Evolutionary conservation across 2,113 vertebrate genomes (phyloP).

Genomic region (Petromus typicus): DNA sequence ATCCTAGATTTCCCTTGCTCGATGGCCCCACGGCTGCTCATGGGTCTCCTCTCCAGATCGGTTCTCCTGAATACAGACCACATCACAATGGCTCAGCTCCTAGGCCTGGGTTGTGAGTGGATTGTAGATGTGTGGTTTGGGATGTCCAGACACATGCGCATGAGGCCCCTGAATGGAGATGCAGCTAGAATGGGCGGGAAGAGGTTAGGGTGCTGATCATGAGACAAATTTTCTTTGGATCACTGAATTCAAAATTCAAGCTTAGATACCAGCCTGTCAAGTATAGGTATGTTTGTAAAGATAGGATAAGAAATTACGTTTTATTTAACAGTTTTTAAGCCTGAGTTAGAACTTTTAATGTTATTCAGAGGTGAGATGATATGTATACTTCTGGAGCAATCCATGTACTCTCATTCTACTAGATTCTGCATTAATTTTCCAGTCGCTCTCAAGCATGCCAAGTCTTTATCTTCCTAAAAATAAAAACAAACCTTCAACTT

Average conservation of each 20-base stretch:
- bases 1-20: background rate
- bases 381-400: no score
- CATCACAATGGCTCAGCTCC: background rate
- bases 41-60: background rate
- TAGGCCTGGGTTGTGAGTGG: background rate
- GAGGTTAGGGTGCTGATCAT: accelerated
- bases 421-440: background rate
- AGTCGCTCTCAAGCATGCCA: background rate
- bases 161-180: background rate
- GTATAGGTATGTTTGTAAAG: background rate
- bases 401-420: background rate
- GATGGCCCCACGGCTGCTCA: background rate
- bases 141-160: background rate
- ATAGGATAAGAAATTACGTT: background rate
- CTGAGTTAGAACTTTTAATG: background rate
- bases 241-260: background rate
- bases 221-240: background rate
- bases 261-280: background rate
- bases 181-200: background rate
- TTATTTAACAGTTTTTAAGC: background rate
- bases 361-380: background rate
- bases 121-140: background rate
- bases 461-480: background rate
- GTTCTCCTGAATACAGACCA: background rate
- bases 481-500: background rate